Conservation (phyloP, 2,113 vertebrate species). For the Myodes glareolus region DNA sequence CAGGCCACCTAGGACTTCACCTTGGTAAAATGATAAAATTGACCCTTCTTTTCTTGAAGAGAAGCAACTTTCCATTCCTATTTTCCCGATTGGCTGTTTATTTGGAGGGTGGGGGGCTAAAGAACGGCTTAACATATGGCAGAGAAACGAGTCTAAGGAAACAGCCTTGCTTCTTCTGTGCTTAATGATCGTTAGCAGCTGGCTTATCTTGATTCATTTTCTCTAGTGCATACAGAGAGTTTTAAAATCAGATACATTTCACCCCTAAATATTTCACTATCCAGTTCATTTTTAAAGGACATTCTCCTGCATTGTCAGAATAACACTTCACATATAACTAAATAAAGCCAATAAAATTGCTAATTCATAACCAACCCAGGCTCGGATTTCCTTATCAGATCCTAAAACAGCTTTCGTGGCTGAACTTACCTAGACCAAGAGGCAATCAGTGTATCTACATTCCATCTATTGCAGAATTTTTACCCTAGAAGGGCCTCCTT, state of each 20-base stretch:
- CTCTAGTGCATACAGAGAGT: neutral
- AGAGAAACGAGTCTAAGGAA: neutral
- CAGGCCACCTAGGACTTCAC: neutral
- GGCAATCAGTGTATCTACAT: neutral
- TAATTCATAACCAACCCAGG: neutral
- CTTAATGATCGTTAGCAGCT: neutral
- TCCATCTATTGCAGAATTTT: neutral
- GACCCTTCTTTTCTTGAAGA: neutral
- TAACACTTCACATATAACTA: neutral
- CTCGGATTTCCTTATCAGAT: neutral
- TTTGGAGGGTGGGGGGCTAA: neutral
- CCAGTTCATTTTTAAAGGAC: slow-evolving; percentile 2
- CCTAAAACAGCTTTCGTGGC: slow-evolving; percentile 2
- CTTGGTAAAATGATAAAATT: neutral
- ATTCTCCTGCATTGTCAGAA: neutral
- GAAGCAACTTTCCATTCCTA: neutral
- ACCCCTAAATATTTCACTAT: neutral
- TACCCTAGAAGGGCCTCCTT: neutral
- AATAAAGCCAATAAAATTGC: slow-evolving; percentile 38
- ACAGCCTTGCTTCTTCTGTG: neutral
- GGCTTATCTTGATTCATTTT: neutral
- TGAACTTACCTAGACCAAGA: slow-evolving; percentile 10
- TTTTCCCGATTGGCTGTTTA: neutral
- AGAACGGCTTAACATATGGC: neutral
- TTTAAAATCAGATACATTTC: neutral